Conservation (phyloP, 2,888 invertebrate genomes). For the Amorpha juglandis region DNA sequence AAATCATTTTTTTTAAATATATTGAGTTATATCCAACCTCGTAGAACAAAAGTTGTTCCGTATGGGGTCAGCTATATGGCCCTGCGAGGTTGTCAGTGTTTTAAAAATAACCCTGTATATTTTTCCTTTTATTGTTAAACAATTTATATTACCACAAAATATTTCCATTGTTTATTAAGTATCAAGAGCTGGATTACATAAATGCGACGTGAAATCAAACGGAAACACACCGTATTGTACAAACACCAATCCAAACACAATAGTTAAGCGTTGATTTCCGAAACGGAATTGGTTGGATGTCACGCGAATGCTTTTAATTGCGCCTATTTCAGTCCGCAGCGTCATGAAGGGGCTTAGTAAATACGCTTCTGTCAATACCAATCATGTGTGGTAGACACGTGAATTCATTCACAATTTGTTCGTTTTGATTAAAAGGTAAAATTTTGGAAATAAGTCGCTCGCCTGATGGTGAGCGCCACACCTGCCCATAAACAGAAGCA, state of each 20-base stretch:
- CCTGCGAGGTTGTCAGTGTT: too few species aligned
- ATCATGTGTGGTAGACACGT: conserved; percentile 26
- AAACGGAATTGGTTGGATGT: conserved; percentile 37
- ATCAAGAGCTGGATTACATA: neutral
- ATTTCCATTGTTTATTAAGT: neutral
- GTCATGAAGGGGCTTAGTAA: conserved; percentile 35
- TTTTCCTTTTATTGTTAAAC: too few species aligned
- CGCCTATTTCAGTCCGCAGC: conserved; percentile 30
- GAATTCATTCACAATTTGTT: neutral
- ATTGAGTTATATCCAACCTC: too few species aligned
- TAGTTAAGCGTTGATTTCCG: conserved; percentile 28
- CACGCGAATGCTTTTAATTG: conserved; percentile 38
- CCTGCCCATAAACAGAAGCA: too few species aligned
- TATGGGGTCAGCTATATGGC: too few species aligned
- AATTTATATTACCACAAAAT: too few species aligned
- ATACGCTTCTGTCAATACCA: conserved; percentile 34
- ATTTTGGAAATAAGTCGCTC: neutral
- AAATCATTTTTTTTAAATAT: too few species aligned
- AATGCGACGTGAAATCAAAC: conserved; percentile 4
- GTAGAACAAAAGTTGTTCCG: too few species aligned
- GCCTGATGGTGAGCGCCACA: too few species aligned
- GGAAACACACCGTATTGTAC: neutral
- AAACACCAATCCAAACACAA: conserved; percentile 4
- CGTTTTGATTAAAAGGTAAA: neutral
- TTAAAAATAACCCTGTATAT: too few species aligned